Conservation (phyloP, 2,113 vertebrate genomes). For the Gavialis gangeticus region DNA sequence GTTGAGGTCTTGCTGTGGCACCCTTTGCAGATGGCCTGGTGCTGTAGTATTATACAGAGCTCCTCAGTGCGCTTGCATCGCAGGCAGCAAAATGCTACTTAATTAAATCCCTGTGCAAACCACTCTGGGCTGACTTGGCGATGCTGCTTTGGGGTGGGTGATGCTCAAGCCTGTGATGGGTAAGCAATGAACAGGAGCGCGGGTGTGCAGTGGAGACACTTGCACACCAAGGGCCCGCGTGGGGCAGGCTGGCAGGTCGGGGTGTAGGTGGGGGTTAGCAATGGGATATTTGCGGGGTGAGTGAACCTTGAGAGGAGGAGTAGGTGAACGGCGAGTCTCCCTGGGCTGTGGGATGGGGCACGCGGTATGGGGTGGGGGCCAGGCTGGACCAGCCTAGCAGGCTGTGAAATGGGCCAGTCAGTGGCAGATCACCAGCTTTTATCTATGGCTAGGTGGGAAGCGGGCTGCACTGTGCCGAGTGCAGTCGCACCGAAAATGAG, state of each 20-base stretch:
- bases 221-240: too few species aligned
- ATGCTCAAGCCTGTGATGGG: not conserved
- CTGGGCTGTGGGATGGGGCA: not conserved
- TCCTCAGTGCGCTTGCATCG: not conserved
- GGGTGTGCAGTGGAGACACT: not conserved
- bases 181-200: not conserved
- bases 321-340: not conserved
- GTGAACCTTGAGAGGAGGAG: too few species aligned
- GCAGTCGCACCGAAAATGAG: not conserved
- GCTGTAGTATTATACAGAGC: not conserved
- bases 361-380: not conserved
- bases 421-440: not conserved
- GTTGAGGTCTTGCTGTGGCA: not conserved
- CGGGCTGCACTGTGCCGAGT: not conserved
- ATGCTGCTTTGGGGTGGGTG: too few species aligned
- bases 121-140: too few species aligned
- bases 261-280: too few species aligned
- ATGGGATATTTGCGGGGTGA: too few species aligned
- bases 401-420: too few species aligned
- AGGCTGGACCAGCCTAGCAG: not conserved
- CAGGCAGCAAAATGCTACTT: not conserved
- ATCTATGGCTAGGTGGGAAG: not conserved
- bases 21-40: not conserved
- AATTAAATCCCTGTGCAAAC: not conserved
- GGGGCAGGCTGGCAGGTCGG: too few species aligned